Percentiles rank a stretch among this genome's conserved stretches.
These are phyloP conservation scores for Polymixis lichenea DNA, from an alignment of 2,888 invertebrate genomes.

Conservation along the genomic window DNA sequence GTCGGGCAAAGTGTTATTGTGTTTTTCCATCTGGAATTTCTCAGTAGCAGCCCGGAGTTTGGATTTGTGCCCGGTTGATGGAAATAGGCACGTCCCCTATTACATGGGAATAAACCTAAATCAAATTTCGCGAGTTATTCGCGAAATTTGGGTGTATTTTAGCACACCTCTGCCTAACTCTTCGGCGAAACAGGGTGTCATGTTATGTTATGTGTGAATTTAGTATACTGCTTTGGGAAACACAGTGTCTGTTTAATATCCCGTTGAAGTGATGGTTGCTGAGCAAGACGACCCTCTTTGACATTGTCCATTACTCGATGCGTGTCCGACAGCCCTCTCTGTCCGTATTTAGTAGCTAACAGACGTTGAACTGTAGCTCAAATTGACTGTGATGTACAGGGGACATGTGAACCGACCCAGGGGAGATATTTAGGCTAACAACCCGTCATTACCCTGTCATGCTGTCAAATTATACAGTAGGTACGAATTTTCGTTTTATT, in stretches of 20 bases:
- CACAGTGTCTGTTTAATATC: slow-evolving; percentile 33
- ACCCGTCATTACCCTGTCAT: slow-evolving; percentile 48
- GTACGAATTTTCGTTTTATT: slow-evolving; percentile 6
- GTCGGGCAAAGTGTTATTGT: too few species aligned
- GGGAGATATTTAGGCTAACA: slow-evolving; percentile 40
- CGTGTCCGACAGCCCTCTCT: slow-evolving; percentile 30
- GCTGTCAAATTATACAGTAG: slow-evolving; percentile 48
- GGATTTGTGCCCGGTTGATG: too few species aligned
- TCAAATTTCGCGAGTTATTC: too few species aligned
- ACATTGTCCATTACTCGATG: slow-evolving; percentile 40
- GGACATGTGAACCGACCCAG: slow-evolving; percentile 21
- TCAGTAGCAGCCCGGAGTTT: too few species aligned
- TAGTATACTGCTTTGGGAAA: background rate
- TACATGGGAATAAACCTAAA: too few species aligned
- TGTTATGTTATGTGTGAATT: background rate
- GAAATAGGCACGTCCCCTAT: too few species aligned
- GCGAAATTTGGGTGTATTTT: too few species aligned
- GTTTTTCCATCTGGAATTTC: too few species aligned
- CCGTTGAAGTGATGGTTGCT: slow-evolving; percentile 23
- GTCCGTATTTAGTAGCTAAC: slow-evolving; percentile 44
- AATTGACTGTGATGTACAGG: slow-evolving; percentile 29
- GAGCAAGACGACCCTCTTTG: slow-evolving; percentile 41
- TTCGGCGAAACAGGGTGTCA: too few species aligned
- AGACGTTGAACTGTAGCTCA: slow-evolving; percentile 52
- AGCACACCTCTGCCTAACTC: too few species aligned